These are phyloP conservation scores for Lophotis ruficrista DNA, from an alignment of 2,113 vertebrate species.

Conservation along the genomic window DNA sequence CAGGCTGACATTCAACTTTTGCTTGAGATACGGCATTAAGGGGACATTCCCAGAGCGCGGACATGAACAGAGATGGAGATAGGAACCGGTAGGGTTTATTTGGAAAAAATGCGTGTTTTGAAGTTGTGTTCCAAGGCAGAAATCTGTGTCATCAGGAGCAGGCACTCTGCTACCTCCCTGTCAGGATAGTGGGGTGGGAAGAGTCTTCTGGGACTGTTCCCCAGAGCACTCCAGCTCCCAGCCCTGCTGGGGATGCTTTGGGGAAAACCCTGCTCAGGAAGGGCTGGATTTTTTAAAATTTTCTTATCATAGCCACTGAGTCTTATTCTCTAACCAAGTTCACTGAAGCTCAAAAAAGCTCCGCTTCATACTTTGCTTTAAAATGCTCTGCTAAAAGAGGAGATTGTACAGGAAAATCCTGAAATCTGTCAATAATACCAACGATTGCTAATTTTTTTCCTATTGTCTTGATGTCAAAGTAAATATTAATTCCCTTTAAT, in stretches of 20 bases:
- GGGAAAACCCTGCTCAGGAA: neutral
- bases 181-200: neutral
- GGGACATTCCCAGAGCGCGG: neutral
- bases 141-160: neutral
- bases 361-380: neutral
- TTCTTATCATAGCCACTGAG: no score
- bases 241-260: neutral
- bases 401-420: neutral
- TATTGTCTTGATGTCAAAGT: neutral
- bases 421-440: neutral
- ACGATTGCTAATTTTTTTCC: accelerated
- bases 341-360: neutral
- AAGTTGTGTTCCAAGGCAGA: neutral
- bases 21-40: neutral
- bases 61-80: neutral
- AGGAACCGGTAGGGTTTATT: neutral
- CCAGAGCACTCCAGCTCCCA: neutral
- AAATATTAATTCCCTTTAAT: neutral
- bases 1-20: neutral
- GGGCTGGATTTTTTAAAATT: neutral
- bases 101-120: neutral
- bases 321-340: neutral
- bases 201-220: neutral
- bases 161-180: neutral
- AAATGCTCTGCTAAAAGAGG: neutral